Conservation (phyloP, 2,113 vertebrate species). For the Zosterops borbonicus region DNA sequence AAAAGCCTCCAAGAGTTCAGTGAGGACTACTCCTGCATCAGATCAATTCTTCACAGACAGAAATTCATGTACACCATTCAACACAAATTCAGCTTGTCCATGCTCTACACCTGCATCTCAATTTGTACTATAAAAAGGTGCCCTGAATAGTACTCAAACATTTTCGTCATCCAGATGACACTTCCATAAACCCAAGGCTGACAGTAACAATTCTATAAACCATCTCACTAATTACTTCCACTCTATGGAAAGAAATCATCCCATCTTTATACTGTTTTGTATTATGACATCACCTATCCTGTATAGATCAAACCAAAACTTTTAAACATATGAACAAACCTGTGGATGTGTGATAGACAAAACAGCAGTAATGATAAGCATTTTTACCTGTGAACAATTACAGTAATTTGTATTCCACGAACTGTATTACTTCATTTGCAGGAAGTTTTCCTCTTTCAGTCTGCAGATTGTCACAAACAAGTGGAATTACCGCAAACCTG, state of each 20-base stretch:
- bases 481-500: not conserved
- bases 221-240: not conserved
- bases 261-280: not conserved
- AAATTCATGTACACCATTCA: not conserved
- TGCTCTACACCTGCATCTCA: not conserved
- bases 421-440: not conserved
- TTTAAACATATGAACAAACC: not conserved
- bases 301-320: not conserved
- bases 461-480: not conserved
- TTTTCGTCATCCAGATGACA: not conserved
- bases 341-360: not conserved
- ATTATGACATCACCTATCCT: not conserved
- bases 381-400: not conserved
- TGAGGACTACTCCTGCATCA: not conserved
- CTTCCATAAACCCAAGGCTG: not conserved
- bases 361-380: not conserved
- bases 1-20: not conserved
- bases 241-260: not conserved
- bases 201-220: not conserved
- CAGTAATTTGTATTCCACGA: not conserved
- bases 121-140: not conserved
- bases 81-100: not conserved
- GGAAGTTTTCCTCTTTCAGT: not conserved
- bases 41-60: not conserved
- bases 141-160: not conserved